Percentiles rank a stretch among this genome's conserved stretches.
phyloP scores from a whole-genome alignment of 2,888 invertebrate species.

The Conchocele bisecta region DNA sequence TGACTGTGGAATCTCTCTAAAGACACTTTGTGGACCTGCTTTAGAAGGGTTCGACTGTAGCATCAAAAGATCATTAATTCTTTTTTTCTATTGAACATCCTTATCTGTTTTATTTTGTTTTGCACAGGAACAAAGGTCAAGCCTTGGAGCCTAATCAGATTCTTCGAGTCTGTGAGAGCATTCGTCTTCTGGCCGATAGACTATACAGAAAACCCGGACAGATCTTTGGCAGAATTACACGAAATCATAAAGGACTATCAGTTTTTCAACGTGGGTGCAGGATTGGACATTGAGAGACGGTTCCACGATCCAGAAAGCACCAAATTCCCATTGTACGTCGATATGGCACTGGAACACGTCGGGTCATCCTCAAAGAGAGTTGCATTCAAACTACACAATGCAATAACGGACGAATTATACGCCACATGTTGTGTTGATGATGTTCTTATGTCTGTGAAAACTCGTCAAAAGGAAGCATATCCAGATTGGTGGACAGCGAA shows the following conservation, averaged over 20 bases:
- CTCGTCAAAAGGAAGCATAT: conserved; percentile 25
- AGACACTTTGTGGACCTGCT: no score
- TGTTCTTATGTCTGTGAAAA: conserved; percentile 23
- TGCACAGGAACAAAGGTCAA: conserved; percentile 25
- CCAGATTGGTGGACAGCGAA: conserved; percentile 53
- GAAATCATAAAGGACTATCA: conserved; percentile 13
- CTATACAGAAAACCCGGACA: conserved; percentile 5
- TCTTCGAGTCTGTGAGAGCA: conserved; percentile 28
- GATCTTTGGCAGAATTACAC: conserved; percentile 32
- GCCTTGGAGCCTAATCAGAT: conserved; percentile 31
- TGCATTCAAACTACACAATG: conserved; percentile 19
- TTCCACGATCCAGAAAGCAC: conserved; percentile 21
- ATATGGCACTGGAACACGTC: conserved; percentile 30
- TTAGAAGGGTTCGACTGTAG: no score
- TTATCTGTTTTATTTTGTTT: no score
- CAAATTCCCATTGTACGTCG: conserved; percentile 38
- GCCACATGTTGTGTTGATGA: conserved; percentile 37
- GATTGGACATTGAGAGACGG: conserved; percentile 19
- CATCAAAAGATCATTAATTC: no score
- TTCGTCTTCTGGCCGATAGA: conserved; percentile 14
- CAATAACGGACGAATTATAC: background rate
- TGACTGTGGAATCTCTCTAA: no score
- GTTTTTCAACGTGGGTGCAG: conserved; percentile 26
- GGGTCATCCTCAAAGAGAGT: conserved; percentile 35
- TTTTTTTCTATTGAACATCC: no score